Evolutionary conservation across 2,888 invertebrate species (phyloP).

Genomic region (Lithophane ornitopus): DNA sequence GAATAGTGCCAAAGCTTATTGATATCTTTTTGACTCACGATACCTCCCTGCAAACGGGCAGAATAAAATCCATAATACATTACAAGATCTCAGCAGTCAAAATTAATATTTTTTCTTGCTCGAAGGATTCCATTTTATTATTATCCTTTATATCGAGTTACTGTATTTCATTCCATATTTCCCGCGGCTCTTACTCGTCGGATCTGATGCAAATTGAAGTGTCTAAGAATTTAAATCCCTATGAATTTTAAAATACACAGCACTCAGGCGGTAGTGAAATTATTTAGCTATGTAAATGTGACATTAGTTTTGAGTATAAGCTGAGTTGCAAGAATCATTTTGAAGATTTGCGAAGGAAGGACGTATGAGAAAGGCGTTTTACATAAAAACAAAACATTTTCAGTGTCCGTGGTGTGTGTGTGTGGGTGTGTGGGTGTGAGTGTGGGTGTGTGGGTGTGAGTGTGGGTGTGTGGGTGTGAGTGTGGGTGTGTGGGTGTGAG

Average conservation of each 20-base stretch:
- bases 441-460: too few species aligned
- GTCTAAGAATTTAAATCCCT: constrained; percentile 69
- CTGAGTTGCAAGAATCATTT: not conserved
- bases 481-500: too few species aligned
- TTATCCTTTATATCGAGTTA: constrained; percentile 52
- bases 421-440: not conserved
- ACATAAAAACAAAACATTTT: not conserved
- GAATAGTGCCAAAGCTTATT: not conserved
- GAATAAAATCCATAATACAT: constrained; percentile 1
- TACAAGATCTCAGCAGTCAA: constrained; percentile 1
- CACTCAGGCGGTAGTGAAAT: constrained; percentile 58
- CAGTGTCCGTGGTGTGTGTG: not conserved
- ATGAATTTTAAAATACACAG: constrained; percentile 70
- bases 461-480: too few species aligned
- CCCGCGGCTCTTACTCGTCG: constrained; percentile 52
- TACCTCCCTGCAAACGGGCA: not conserved
- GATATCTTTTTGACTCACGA: not conserved
- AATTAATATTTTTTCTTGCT: constrained; percentile 21
- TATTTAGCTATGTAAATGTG: constrained; percentile 50
- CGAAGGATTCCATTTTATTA: constrained; percentile 47
- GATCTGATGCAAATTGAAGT: constrained; percentile 72
- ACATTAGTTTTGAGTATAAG: constrained; percentile 31
- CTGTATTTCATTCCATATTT: constrained; percentile 60
- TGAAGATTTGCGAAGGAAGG: not conserved
- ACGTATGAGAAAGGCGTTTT: not conserved